phyloP scores from a whole-genome alignment of 2,113 vertebrate genomes.

The Corythoichthys intestinalis region DNA sequence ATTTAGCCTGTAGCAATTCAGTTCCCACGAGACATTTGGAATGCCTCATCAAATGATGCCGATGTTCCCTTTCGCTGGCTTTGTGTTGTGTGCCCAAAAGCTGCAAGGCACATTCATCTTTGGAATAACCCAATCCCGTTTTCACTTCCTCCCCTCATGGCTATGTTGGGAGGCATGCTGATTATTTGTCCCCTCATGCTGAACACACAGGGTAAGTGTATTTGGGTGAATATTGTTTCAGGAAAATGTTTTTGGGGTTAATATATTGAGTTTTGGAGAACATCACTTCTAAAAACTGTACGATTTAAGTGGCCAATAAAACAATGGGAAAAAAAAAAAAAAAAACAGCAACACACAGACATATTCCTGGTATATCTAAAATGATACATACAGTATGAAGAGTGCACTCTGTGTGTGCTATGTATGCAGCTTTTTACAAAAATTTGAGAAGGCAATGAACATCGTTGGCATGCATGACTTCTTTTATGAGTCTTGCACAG shows the following conservation, averaged over 20 bases:
- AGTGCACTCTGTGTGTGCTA: slow-evolving; percentile 26
- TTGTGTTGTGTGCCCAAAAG: slow-evolving; percentile 76
- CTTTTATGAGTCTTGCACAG: slow-evolving; percentile 64
- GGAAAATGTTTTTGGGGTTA: not conserved
- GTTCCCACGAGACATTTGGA: slow-evolving; percentile 64
- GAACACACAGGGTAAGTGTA: slow-evolving; percentile 51
- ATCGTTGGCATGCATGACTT: slow-evolving; percentile 68
- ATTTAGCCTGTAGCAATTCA: slow-evolving; percentile 67
- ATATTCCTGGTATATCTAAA: slow-evolving; percentile 45
- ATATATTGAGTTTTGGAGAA: not conserved
- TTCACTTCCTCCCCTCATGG: slow-evolving; percentile 54
- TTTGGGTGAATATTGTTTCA: slow-evolving; percentile 33
- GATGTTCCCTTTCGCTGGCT: slow-evolving; percentile 72
- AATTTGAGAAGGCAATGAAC: slow-evolving; percentile 61
- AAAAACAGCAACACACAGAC: slow-evolving; percentile 24
- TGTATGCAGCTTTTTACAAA: slow-evolving; percentile 53
- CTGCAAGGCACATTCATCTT: slow-evolving; percentile 73
- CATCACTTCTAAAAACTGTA: not conserved
- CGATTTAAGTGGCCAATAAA: not conserved
- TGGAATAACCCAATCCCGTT: slow-evolving; percentile 71
- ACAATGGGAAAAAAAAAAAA: slow-evolving; percentile 14
- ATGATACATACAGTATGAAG: slow-evolving; percentile 20
- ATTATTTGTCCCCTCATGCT: slow-evolving; percentile 68
- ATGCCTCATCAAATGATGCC: slow-evolving; percentile 76
- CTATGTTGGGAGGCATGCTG: slow-evolving; percentile 60